Conservation (phyloP, 2,113 vertebrate species). For the Coryphaenoides rupestris region DNA sequence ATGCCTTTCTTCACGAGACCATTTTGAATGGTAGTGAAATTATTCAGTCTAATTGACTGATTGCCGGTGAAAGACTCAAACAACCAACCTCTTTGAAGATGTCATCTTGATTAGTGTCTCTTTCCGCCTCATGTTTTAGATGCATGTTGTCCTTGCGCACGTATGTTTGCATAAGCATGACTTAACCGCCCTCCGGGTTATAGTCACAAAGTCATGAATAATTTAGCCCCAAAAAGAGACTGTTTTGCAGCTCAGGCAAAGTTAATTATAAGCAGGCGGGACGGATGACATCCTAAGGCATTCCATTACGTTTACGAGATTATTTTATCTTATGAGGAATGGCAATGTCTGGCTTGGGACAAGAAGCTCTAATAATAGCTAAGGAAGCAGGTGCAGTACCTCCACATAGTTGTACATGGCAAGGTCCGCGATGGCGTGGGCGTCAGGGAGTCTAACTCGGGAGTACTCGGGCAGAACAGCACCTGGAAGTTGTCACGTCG, state of each 20-base stretch:
- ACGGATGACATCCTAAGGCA: no score
- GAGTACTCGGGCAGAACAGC: constrained; percentile 85
- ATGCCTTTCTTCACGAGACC: no score
- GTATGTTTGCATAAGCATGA: no score
- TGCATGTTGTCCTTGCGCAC: no score
- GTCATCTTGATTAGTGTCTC: not conserved
- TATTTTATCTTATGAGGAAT: no score
- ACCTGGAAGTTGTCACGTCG: constrained; percentile 61
- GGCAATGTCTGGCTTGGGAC: no score
- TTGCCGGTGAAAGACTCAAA: not conserved
- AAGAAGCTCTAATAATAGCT: no score
- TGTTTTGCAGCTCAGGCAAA: not conserved
- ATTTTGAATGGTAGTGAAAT: no score
- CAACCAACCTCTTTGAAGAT: not conserved
- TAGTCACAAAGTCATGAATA: constrained; percentile 1
- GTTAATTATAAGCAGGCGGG: not conserved
- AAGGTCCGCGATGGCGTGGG: constrained; percentile 89
- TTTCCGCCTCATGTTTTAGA: not conserved
- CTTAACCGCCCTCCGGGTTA: not conserved
- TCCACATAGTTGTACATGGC: constrained; percentile 98
- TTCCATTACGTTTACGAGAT: no score
- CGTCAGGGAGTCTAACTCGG: constrained; percentile 85
- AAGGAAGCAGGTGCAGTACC: constrained; percentile 57
- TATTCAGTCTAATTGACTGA: not conserved
- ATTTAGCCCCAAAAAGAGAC: not conserved